Percentiles rank a stretch among this genome's conserved stretches.
phyloP scores from a whole-genome alignment of 1,140 invertebrate species.

The Armadillidium nasatum region DNA sequence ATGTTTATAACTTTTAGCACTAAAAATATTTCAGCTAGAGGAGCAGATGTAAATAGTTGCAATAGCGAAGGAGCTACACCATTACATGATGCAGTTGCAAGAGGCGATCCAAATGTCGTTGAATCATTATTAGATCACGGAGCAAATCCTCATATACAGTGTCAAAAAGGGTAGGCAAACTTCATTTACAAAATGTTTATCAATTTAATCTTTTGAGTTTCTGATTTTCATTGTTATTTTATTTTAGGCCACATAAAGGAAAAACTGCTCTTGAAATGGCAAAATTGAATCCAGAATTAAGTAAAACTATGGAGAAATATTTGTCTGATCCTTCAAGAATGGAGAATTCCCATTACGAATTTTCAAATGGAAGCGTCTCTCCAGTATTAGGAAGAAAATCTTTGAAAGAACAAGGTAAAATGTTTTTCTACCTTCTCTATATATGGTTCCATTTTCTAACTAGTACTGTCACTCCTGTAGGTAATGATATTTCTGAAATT shows the following conservation, averaged over 20 bases:
- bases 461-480: too few relatives aligned
- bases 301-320: not conserved
- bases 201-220: not conserved
- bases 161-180: constrained; percentile 50
- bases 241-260: constrained; percentile 24
- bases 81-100: constrained; percentile 60
- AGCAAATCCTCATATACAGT: constrained; percentile 56
- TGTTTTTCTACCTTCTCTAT: not conserved
- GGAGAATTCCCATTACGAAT: not conserved
- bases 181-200: not conserved
- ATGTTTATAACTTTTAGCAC: too few relatives aligned
- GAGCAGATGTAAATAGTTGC: constrained; percentile 52
- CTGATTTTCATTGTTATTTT: not conserved
- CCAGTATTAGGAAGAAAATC: constrained; percentile 3
- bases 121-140: constrained; percentile 56
- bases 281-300: constrained; percentile 8
- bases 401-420: not conserved
- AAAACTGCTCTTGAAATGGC: constrained; percentile 29
- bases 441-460: too few relatives aligned
- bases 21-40: constrained; percentile 50
- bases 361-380: constrained; percentile 5
- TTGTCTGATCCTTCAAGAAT: not conserved
- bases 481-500: too few relatives aligned
- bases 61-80: constrained; percentile 60
- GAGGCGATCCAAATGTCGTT: constrained; percentile 57